These are phyloP conservation scores for Ips nitidus DNA, from an alignment of 1,140 invertebrate species.

Conservation along the genomic window DNA sequence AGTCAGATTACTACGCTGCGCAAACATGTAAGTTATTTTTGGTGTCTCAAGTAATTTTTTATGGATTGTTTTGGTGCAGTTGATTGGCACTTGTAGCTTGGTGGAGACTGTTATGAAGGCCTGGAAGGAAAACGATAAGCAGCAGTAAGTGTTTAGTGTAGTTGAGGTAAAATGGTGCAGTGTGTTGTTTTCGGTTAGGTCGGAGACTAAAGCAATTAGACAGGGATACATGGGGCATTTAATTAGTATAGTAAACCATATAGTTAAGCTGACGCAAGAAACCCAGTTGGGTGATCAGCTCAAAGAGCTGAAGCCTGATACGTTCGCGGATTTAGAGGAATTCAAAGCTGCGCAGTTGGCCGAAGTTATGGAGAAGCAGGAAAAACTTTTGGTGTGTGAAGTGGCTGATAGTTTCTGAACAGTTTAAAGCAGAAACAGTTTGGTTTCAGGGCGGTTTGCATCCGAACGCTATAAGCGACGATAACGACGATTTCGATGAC, in stretches of 20 bases:
- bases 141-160: conserved; percentile 51
- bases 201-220: conserved; percentile 47
- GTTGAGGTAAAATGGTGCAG: background rate
- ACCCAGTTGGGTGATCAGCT: conserved; percentile 56
- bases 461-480: conserved; percentile 45
- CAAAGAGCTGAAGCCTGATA: conserved; percentile 59
- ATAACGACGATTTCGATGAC: conserved; percentile 46
- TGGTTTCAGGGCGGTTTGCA: conserved; percentile 49
- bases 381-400: conserved; percentile 56
- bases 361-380: conserved; percentile 65
- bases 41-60: background rate
- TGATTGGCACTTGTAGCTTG: conserved; percentile 57
- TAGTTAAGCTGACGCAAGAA: conserved; percentile 56
- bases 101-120: conserved; percentile 56
- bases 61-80: conserved; percentile 49
- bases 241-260: conserved; percentile 60
- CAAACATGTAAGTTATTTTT: conserved; percentile 55
- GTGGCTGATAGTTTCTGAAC: background rate
- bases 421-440: background rate
- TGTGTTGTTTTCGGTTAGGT: conserved; percentile 31
- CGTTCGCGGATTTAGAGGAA: conserved; percentile 61
- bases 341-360: conserved; percentile 61
- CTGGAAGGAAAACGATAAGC: conserved; percentile 58
- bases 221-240: conserved; percentile 60
- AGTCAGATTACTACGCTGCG: conserved; percentile 55